phyloP scores from a whole-genome alignment of 64 coral and sea anemone genomes.

The Pachyseris speciosa region DNA sequence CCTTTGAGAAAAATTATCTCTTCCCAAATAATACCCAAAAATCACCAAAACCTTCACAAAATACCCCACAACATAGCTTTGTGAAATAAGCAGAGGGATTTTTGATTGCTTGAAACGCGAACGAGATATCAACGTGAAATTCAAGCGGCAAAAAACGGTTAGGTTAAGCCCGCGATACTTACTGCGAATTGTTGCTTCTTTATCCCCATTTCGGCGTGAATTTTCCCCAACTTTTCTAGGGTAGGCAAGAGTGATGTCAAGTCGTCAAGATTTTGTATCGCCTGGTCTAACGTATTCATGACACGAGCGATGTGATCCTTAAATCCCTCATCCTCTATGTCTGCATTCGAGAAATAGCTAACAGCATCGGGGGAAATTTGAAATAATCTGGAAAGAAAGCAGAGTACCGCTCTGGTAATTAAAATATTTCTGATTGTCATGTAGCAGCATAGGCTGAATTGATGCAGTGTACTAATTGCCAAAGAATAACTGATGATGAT shows the following conservation, averaged over 20 bases:
- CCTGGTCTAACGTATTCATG: not conserved
- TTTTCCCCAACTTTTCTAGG: not conserved
- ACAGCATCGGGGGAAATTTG: conserved; percentile 7
- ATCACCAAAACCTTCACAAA: too few relatives aligned
- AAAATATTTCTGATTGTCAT: too few relatives aligned
- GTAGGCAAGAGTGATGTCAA: not conserved
- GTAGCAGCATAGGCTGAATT: too few relatives aligned
- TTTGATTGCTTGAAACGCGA: too few relatives aligned
- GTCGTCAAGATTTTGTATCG: conserved; percentile 7
- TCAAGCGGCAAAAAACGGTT: too few relatives aligned
- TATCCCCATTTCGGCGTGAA: conserved; percentile 24
- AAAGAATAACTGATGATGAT: too few relatives aligned
- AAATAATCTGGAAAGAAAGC: not conserved
- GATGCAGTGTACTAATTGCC: too few relatives aligned
- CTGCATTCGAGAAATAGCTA: not conserved
- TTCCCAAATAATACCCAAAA: too few relatives aligned
- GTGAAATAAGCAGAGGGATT: too few relatives aligned
- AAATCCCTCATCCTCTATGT: not conserved
- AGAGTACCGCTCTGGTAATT: not conserved
- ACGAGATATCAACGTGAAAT: too few relatives aligned
- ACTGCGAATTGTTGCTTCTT: not conserved
- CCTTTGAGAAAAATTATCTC: too few relatives aligned
- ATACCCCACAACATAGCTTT: too few relatives aligned
- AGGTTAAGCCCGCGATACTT: not conserved
- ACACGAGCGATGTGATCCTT: not conserved